Conservation (phyloP, 2,113 vertebrate genomes). For the Heliornis fulica region DNA sequence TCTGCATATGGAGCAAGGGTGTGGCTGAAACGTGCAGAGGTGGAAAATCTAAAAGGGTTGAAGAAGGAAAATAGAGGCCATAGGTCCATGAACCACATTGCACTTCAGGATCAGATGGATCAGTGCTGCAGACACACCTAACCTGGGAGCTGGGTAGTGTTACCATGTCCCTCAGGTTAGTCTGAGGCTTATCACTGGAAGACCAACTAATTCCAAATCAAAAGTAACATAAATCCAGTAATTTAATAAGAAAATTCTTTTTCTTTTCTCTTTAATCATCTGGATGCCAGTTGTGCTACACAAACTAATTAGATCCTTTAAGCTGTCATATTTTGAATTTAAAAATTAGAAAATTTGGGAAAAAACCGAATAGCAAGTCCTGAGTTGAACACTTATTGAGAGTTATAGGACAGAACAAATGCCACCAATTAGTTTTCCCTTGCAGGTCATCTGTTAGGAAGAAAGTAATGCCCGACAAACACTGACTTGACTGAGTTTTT, state of each 20-base stretch:
- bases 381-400: accelerated
- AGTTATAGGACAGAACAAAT: neutral
- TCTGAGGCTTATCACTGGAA: neutral
- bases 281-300: neutral
- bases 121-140: neutral
- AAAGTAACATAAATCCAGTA: neutral
- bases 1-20: neutral
- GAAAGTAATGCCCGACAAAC: neutral
- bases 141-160: neutral
- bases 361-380: neutral
- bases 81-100: neutral
- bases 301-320: neutral
- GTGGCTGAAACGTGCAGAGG: neutral
- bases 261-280: neutral
- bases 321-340: neutral
- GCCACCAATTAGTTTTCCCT: neutral
- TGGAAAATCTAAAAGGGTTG: neutral
- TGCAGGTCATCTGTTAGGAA: neutral
- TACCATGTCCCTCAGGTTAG: neutral
- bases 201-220: neutral
- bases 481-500: neutral
- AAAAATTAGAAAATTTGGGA: neutral
- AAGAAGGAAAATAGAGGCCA: neutral
- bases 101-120: neutral
- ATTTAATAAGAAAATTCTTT: neutral